phyloP scores from a whole-genome alignment of 30 jellyfish, hydroid and myxozoan genomes.

The Turritopsis rubra region DNA sequence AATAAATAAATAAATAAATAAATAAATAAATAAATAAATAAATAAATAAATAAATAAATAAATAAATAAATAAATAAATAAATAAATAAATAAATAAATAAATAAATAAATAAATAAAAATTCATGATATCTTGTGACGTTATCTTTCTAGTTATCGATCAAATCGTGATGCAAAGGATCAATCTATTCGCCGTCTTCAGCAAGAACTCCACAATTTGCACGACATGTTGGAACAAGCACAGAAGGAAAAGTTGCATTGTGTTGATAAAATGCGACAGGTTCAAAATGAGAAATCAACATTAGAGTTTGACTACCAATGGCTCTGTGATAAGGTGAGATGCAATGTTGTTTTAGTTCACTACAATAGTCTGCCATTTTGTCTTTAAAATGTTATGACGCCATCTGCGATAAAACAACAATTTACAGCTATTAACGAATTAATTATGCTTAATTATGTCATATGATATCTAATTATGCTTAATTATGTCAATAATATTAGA shows the following conservation, averaged over 20 bases:
- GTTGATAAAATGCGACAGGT: slow-evolving; percentile 86
- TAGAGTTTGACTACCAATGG: slow-evolving; percentile 87
- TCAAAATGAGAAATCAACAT: slow-evolving; percentile 78
- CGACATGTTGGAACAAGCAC: slow-evolving; percentile 77
- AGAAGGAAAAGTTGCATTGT: slow-evolving; percentile 64
- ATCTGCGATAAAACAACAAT: no score
- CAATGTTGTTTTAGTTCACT: neutral
- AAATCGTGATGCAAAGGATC: slow-evolving; percentile 68
- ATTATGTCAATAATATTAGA: slow-evolving; percentile 14
- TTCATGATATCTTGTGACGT: neutral
- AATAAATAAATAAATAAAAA: no score
- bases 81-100: no score
- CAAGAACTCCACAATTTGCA: slow-evolving; percentile 66
- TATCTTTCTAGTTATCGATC: slow-evolving; percentile 39
- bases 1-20: no score
- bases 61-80: no score
- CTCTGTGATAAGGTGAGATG: slow-evolving; percentile 48
- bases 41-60: no score
- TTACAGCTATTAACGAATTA: no score
- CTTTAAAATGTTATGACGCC: no score
- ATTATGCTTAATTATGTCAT: no score
- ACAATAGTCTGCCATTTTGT: neutral
- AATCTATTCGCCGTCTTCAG: slow-evolving; percentile 65
- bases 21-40: no score
- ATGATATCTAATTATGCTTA: no score